Evolutionary conservation across 30 jellyfish, hydroid and myxozoan genomes (phyloP), one percentile per base, ranked within the genome.

Genomic region (Hydractinia echinata): DNA sequence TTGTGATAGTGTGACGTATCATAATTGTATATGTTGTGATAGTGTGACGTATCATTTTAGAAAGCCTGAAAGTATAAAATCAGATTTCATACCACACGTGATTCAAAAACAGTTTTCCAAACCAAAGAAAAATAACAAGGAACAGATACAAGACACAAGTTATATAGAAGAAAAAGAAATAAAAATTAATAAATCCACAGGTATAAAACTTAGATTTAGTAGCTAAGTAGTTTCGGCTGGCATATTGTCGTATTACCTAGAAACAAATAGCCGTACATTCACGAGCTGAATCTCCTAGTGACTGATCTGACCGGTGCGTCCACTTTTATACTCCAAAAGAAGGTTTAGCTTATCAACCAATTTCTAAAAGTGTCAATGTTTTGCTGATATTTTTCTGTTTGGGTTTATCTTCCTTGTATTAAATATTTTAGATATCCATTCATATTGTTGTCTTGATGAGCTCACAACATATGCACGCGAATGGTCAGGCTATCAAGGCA

Each of bases 31-130:
- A 30, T 30, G 44, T 30, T 30, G 44, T 30, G 44, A 30, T 30
- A 30, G 44, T 30, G 1, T 30, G 44, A 5, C 4, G 14, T 72
- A 5, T 16, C 6, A 52, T 67, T 51, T 8, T 82, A 90, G 97
- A 61, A 73, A 84, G 50, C 88, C 85, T 53, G 95, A 85, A 64
- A 90, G 94, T 61, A 48, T 90, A 51, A 81, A 81, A 56, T 86
- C 91, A 16, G 97, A 90, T 62, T 87, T 86, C 13, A 77, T 90
- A 18, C 97, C 97, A 7, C 87, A 74, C 54, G 14, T 90, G 51
- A 87, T 90, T 44, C 76, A 78, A 9, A 90, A 90, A 72, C 97
- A 90, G 74, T 85, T 85, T 56, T 82, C 97, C 54, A 89, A 76
- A 81, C 60, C 88, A 44, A 30, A 30, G 44, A 30, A 30, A 30